Percentiles rank a stretch among this genome's conserved stretches.
These are phyloP conservation scores for Tympanuchus pallidicinctus DNA, from an alignment of 2,113 vertebrate genomes.

Conservation along the genomic window DNA sequence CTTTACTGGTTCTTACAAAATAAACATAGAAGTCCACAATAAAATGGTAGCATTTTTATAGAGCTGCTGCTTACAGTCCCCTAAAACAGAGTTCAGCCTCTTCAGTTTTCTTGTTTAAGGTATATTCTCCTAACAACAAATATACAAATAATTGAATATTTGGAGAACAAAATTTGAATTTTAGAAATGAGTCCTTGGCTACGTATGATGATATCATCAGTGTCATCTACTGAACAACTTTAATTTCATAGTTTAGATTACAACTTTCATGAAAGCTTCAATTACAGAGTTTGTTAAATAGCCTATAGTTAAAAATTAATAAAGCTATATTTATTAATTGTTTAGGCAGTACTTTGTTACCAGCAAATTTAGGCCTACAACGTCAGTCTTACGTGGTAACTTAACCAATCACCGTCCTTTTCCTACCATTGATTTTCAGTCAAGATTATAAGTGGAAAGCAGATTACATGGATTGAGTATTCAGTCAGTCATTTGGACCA, in stretches of 20 bases:
- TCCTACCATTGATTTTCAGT: background rate
- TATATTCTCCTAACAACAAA: background rate
- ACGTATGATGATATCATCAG: background rate
- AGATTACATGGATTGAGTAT: background rate
- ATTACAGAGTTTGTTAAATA: background rate
- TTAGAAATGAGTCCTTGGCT: background rate
- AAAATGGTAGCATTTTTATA: background rate
- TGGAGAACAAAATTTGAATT: background rate
- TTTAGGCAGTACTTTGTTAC: background rate
- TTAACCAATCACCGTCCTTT: background rate
- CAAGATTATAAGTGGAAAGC: background rate
- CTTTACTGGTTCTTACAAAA: background rate
- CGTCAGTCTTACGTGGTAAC: background rate
- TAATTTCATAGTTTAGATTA: background rate
- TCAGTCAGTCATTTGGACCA: background rate
- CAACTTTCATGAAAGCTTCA: background rate
- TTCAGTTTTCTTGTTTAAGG: background rate
- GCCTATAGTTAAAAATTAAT: background rate
- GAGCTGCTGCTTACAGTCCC: background rate
- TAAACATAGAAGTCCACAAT: conserved; percentile 2
- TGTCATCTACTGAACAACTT: background rate
- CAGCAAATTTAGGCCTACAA: background rate
- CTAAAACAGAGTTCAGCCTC: background rate
- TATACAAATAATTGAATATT: background rate
- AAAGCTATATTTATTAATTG: background rate